Base-by-base conservation (phyloP, 2,888 invertebrate genomes). In the Biston betularia region DNA sequence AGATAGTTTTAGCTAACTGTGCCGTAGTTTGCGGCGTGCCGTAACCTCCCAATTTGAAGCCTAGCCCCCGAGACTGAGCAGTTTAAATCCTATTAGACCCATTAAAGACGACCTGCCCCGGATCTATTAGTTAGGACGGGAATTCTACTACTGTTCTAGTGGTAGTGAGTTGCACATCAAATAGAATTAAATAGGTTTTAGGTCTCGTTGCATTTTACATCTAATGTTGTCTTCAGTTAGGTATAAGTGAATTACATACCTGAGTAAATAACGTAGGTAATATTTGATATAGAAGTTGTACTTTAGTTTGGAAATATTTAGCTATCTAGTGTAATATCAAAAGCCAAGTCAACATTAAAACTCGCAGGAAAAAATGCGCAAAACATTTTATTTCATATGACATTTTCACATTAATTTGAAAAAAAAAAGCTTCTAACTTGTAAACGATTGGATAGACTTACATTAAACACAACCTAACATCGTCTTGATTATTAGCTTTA, bases 61-160 rank as follows among this genome's bases (percentile, higher is more conserved):
- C 62, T 50, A 67, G 54, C 57, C 56, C 38, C 60, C 8, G 60
- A 55, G 63, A 42, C 65, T 38, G 55, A 63, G 55, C 62, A 56
- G 68, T 63, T 72, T 68, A 71, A 74, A 72, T 72, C 74, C 69
- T 71, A 71, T 74, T 72, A 74, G 60, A 69, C 65, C 70, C 68
- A 72, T 74, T 74, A 72, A 68, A 64, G 65, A 59, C 69, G 68
- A 66, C 67, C 72, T 67, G 59, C 63, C 65, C 53, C 60, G 65
- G 64, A 65, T 66, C 63, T 68, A 61, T 72, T 72, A 68, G 71
- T 58, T 58, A 70, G 24, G 24, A 24, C 1, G 24, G 24, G 24
- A 24, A 63, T 63, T 63, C 48, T 24, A 54, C 62, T 65, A 44
- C 35, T 45, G 38, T 53, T 50, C 34, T 42, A 49, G 24, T 48